Evolutionary conservation across 2,888 invertebrate species (phyloP), one percentile per base, ranked within the genome.

Genomic region (Andrena minutula): DNA sequence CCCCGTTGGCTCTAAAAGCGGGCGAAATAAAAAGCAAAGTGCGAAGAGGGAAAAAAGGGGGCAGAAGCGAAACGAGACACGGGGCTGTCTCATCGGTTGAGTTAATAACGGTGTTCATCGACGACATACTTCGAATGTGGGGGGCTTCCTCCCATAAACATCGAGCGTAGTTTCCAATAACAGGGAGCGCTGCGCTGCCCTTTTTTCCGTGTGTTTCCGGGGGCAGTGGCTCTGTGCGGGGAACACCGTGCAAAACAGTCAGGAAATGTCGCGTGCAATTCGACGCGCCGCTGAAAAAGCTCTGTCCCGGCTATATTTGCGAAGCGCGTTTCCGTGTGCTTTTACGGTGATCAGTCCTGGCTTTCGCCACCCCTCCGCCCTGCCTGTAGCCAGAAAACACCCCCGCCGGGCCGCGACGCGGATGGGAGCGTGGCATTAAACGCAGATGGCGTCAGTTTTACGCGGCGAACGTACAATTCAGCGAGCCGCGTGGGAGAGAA

Each of bases 291-390:
- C 60, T 76, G 86, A 80, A 83, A 85, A 84, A 83, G 84, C 80
- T 79, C 75, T 58, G 79, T 20, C 75, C 69, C 74, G 78, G 80
- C 77, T 78, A 84, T 88, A 88, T 89, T 86, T 84, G 89, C 85
- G 82, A 83, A 89, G 84, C 89, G 86, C 85, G 85, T 90, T 90
- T 89, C 83, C 86, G 87, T 89, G 86, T 89, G 90, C 89, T 89
- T 90, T 90, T 89, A 90, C 88, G 87, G 85, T 86, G 88, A 91
- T 91, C 89, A 87, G 87, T 84, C 83, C 82, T 76, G 82, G 84
- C 83, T 89, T 83, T 89, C 72, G 84, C 77, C 28, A 56, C 6
- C 41, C 70, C 20, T 7, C 58, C 69, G 23, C 20, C 32, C 12
- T 23, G 41, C 74, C 65, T 72, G 75, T 73, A 79, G 64, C 80